Base-by-base conservation (phyloP, 2,113 vertebrate species). In the Bubo scandiacus region DNA sequence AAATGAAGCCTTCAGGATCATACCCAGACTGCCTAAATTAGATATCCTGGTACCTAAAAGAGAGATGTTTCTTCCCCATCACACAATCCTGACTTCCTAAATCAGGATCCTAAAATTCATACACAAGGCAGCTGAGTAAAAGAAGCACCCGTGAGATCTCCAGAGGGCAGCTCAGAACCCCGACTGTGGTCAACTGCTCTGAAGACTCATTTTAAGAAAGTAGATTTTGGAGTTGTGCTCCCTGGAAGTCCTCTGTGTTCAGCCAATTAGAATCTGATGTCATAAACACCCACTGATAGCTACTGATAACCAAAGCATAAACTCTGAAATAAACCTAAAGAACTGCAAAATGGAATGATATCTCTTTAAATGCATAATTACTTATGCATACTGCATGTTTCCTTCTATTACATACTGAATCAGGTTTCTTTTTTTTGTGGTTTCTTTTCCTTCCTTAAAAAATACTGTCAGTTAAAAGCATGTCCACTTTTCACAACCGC, bases 101-200 rank as follows among this genome's bases (percentile, higher is more conserved):
- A 58, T 26, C 22, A 70, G 27, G 14, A 70, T 58, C 4, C 34
- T 72, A 54, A 77, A 83, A 45, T n/a, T 77, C 58, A 77, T 16
- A 49, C 0, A 0, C 18, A 61, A 43, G 36, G 12, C 15, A 73
- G 13, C 0, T 43, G 16, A 88, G 18, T 20, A 25, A 57, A 9
- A 47, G 19, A 61, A 59, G 25, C 7, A 54, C 1, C 5, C 14
- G 2, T 4, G 20, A 78, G 27, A 8, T 77, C 19, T 80, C 29
- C 40, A 77, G n/a, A 22, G 19, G 11, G 26, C n/a, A 58, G 29
- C 9, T 90, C 40, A 88, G 25, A 81, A 21, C 13, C 20, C 25
- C 0, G 0, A 2, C 9, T 42, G 9, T 26, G 29, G 32, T 30
- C 4, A 47, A 3, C 8, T 61, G 6, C 22, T 57, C 34, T 68